phyloP scores from a whole-genome alignment of 2,113 vertebrate species.

The Verasper variegatus region DNA sequence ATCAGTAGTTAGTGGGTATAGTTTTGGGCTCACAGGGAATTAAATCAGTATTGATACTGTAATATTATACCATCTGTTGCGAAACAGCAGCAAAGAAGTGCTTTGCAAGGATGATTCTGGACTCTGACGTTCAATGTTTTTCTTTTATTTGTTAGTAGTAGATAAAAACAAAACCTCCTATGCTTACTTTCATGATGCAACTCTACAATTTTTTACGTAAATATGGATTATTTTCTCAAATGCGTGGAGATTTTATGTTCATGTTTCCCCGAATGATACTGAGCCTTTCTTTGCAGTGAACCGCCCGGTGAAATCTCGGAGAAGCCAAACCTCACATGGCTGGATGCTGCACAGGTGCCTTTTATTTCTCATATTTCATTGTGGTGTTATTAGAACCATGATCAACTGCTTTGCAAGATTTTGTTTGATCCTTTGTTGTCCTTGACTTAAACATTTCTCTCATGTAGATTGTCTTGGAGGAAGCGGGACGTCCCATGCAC shows the following conservation, averaged over 20 bases:
- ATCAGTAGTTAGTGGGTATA: not conserved
- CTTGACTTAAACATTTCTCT: not conserved
- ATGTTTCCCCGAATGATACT: not conserved
- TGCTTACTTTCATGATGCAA: too few relatives aligned
- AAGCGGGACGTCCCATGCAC: conserved; percentile 85
- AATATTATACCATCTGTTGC: not conserved
- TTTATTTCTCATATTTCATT: not conserved
- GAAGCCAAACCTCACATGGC: conserved; percentile 87
- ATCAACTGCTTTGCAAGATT: not conserved
- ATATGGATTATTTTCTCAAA: not conserved
- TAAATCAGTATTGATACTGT: not conserved
- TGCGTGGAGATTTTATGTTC: not conserved
- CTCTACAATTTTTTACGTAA: not conserved
- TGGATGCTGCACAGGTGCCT: conserved; percentile 85
- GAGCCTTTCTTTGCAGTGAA: conserved; percentile 67
- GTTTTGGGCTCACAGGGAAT: not conserved
- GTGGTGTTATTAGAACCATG: not conserved
- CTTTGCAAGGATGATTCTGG: too few relatives aligned
- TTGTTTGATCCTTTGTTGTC: not conserved
- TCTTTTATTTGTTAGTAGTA: too few relatives aligned
- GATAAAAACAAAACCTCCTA: too few relatives aligned
- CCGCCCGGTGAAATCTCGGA: conserved; percentile 80
- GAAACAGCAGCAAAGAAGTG: too few relatives aligned
- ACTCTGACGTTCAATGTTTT: too few relatives aligned
- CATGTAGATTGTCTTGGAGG: conserved; percentile 84